phyloP scores from a whole-genome alignment of 2,888 invertebrate species.

The Spodoptera picta region DNA sequence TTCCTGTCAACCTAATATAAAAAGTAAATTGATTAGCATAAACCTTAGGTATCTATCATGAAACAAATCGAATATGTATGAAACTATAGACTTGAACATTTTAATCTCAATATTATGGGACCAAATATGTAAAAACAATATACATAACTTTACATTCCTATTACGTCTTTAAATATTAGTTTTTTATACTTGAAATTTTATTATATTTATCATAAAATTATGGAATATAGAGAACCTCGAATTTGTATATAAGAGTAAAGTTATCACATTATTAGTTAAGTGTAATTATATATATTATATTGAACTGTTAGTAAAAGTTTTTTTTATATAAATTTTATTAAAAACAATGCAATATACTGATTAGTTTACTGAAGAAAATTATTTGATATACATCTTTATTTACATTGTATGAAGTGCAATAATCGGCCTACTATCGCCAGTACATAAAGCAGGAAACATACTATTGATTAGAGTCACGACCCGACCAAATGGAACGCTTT shows the following conservation, averaged over 20 bases:
- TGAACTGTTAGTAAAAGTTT: conserved; percentile 45
- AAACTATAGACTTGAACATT: conserved; percentile 24
- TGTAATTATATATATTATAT: conserved; percentile 46
- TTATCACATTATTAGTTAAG: conserved; percentile 52
- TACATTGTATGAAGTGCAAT: too few species aligned
- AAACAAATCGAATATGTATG: conserved; percentile 34
- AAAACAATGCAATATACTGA: background rate
- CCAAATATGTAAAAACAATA: conserved; percentile 19
- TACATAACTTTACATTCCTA: conserved; percentile 23
- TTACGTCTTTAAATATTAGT: background rate
- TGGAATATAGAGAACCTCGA: conserved; percentile 25
- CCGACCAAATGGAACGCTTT: too few species aligned
- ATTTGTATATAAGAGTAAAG: conserved; percentile 50
- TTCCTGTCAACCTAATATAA: conserved; percentile 15
- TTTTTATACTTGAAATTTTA: conserved; percentile 7
- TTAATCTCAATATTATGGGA: conserved; percentile 38
- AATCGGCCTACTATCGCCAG: too few species aligned
- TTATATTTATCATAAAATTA: background rate
- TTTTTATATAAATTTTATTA: background rate
- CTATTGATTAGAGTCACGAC: too few species aligned
- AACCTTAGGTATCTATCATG: conserved; percentile 34
- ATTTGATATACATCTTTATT: too few species aligned
- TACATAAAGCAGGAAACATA: too few species aligned
- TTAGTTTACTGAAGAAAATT: too few species aligned
- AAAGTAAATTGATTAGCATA: conserved; percentile 23